Evolutionary conservation across 2,797 vertebrate genomes (phyloP), one percentile per base, ranked within the genome.

Genomic region (Melanotaenia maccullochi): DNA sequence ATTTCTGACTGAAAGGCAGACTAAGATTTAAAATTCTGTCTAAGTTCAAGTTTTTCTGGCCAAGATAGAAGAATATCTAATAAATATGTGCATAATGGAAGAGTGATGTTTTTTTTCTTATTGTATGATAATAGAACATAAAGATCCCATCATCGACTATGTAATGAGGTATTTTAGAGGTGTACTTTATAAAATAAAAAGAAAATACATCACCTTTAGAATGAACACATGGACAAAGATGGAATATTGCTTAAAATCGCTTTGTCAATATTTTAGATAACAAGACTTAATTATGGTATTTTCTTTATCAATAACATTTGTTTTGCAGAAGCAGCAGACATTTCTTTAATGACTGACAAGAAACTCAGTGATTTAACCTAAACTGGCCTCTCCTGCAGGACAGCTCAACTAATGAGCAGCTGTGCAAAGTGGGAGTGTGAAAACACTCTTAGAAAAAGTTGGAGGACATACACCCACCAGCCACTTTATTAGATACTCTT

Each of bases 1-100:
- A 89, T 82, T 87, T 81, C 68, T 82, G 77, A 85, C 70, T 62
- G 72, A 80, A 65, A 68, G 62, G 65, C 73, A 75, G 63, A 74
- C 80, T 47, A 44, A 60, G 60, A 22, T 85, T 68, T 77, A 59
- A 73, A 83, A 71, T 65, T 69, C 30, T 40, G 32, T 49, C 3
- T 57, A 68, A 33, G 70, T 75, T 61, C 22, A 32, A 56, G 60
- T 38, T 38, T 12, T 38, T 79, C 72, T 61, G 55, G 49, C 54
- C 44, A 11, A 24, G 11, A 4, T 30, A 4, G 35, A 22, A 22
- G 22, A 3, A 22, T 12, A 52, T 25, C 51, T 24, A 3, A 52
- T 24, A 40, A 13, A 11, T 13, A 38, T 38, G 36, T 11, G 36
- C 36, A 38, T 38, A 11, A 11, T 38, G n/a, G 6, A 7, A 14